Base-by-base conservation (phyloP, 2,113 vertebrate genomes). In the Eudyptes chrysolophus region DNA sequence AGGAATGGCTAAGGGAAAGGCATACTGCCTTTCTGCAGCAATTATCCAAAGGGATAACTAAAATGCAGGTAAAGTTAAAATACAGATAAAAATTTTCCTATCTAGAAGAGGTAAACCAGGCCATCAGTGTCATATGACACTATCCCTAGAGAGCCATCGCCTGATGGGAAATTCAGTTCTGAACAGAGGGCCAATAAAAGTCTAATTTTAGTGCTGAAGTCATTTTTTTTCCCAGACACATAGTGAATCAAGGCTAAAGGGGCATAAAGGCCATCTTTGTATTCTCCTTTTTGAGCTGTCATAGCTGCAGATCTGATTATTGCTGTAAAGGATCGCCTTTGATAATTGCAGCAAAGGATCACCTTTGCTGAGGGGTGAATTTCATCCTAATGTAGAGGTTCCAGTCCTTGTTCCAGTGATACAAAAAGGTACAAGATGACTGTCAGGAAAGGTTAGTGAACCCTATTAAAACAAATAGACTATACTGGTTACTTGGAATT, bases 151-250 rank as follows among this genome's bases (percentile, higher is more conserved):
- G 30, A 92, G 65, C 52, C 16, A 49, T 38, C 0, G 3, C 64
- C 57, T 60, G 30, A 68, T 87, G 86, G 60, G 72, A 89, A 89
- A 94, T 79, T 60, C 32, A 58, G 12, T 20, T 83, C 49, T 87
- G 84, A 92, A 79, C 36, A 80, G 22, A 85, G 30, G 61, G 36
- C 26, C 16, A 90, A 82, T 54, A 79, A 64, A 82, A 80, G 24
- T 44, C 66, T 94, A 89, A 96, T 94, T 94, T 94, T 95, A 94
- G 90, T 57, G 30, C 46, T 71, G 40, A 89, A 92, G 21, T 42
- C 0, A 3, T 17, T 57, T 42, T 75, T 14, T 40, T n/a, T 15
- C 2, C 14, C 44, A 61, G 16, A 46, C 7, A 69, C 12, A 46
- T 51, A 69, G 16, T n/a, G 30, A 94, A 77, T 94, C 75, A 70